These are phyloP conservation scores for Zaprionus obscuricornis DNA, from an alignment of 2,888 invertebrate species.

Conservation along the genomic window DNA sequence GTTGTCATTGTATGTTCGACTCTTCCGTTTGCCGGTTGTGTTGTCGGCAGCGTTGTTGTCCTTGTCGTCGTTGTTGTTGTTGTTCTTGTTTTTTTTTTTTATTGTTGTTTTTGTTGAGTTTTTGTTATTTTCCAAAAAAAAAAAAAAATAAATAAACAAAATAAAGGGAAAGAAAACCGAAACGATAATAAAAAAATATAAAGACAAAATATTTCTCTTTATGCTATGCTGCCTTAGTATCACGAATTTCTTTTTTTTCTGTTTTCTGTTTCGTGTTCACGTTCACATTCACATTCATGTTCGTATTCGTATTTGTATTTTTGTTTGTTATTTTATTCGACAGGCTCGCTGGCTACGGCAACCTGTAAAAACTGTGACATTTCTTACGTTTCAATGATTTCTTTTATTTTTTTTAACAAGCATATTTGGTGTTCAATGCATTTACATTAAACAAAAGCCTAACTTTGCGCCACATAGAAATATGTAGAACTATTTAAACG, in stretches of 20 bases:
- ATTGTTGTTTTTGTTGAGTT: conserved; percentile 37
- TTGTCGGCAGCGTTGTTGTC: conserved; percentile 52
- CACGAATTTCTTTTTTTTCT: conserved; percentile 41
- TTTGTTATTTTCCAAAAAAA: conserved; percentile 34
- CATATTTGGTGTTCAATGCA: conserved; percentile 13
- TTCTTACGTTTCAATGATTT: conserved; percentile 62
- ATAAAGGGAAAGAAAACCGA: too few species aligned
- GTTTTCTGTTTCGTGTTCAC: too few species aligned
- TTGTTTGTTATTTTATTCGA: conserved; percentile 55
- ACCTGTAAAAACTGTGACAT: conserved; percentile 66
- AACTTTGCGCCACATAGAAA: background rate
- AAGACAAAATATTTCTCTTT: conserved; percentile 46
- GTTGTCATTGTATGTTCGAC: conserved; percentile 45
- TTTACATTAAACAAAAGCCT: background rate
- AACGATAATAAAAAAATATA: conserved; percentile 9
- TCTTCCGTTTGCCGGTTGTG: conserved; percentile 68
- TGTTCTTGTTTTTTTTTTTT: conserved; percentile 27
- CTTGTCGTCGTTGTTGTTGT: conserved; percentile 39
- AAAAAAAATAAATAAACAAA: conserved; percentile 7
- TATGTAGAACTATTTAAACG: too few species aligned
- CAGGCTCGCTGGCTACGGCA: conserved; percentile 23
- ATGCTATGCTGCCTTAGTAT: conserved; percentile 35
- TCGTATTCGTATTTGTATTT: conserved; percentile 38
- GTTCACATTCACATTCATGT: too few species aligned
- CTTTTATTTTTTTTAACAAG: conserved; percentile 43